Conservation (phyloP, 2,113 vertebrate species). For the Micronycteris hirsuta region DNA sequence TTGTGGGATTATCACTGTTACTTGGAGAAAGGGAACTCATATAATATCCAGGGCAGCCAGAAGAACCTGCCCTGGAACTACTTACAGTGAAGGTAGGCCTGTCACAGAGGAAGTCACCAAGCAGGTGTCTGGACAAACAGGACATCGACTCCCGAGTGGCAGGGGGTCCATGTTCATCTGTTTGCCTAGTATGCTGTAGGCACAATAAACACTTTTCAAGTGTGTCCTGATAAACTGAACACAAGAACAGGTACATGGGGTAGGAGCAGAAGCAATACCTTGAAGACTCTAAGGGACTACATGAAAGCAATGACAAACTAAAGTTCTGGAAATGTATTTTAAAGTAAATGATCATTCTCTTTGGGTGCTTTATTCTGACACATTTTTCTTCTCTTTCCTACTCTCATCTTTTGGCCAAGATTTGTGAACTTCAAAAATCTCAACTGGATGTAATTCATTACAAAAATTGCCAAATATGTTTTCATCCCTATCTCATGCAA, state of each 20-base stretch:
- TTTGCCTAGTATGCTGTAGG: background rate
- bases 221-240: background rate
- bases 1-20: background rate
- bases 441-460: background rate
- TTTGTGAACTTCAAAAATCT: background rate
- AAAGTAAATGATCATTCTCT: background rate
- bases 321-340: background rate
- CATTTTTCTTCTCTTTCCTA: background rate
- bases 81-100: background rate
- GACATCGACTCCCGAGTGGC: background rate
- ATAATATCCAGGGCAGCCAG: background rate
- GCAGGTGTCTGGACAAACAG: background rate
- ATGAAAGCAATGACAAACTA: background rate
- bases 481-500: background rate
- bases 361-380: background rate
- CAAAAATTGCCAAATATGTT: background rate
- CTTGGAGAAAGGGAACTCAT: background rate
- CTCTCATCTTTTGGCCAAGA: background rate
- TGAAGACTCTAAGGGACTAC: background rate
- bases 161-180: background rate
- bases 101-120: background rate
- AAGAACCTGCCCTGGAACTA: background rate
- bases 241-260: background rate
- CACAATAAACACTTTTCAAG: background rate
- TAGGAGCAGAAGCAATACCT: background rate